Base-by-base conservation (phyloP, 2,113 vertebrate genomes). In the Turdus rufiventris region DNA sequence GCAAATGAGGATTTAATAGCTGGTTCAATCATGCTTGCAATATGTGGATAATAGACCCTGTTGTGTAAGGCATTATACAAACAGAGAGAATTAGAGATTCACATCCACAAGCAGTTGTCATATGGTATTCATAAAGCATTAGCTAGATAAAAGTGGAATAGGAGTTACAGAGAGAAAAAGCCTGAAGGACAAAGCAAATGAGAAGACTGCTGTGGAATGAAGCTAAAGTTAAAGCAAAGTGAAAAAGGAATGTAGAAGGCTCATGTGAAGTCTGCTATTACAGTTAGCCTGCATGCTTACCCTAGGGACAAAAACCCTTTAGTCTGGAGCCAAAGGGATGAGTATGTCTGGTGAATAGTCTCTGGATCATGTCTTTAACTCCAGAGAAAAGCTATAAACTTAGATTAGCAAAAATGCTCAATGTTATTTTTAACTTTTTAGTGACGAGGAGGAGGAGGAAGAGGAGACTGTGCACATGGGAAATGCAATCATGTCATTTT, bases 401-500 rank as follows among this genome's bases (percentile, higher is more conserved):
- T 57, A 48, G 6, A 43, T 54, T 57, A 93, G 18, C 19, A 75
- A 88, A 94, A 89, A 61, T 67, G 20, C 17, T 68, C 25, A 61
- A 63, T 76, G 8, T 24, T 92, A n/a, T 48, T 94, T 54, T 57
- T 85, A 97, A 77, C 94, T 19, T 96, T 95, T 78, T 72, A 81
- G 68, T 58, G 97, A 97, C 3, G 98, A 98, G 2, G 98, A 98
- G 1, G 97, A 97, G 3, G 98, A 98, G 3, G 98, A 99, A 81
- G 99, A 99, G 82, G 99, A 99, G 94, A 98, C 98, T 60, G 99
- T 99, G 45, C 99, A 99, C 94, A 99, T 99, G 99, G 99, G 99
- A 93, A 99, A 99, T 73, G 99, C 99, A 53, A 99, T 99, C 70
- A 99, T 99, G 99, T 99, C 99, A 6, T 99, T 99, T 97, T 99